These are phyloP conservation scores for Acholoe squamosa DNA, from an alignment of 2,888 invertebrate species.

Conservation along the genomic window DNA sequence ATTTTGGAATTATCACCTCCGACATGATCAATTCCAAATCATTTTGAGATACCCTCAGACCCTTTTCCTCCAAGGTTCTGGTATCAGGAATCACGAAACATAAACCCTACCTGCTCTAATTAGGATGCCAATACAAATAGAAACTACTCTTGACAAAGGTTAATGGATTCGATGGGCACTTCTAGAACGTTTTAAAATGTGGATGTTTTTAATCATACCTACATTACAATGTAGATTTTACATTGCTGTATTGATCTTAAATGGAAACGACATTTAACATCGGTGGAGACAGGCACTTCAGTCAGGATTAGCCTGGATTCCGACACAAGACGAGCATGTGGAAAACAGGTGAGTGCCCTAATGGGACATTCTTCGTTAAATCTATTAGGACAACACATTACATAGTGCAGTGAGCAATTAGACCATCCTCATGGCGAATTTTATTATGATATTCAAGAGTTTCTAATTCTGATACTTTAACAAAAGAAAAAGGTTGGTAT, in stretches of 20 bases:
- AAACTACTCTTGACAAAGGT: not conserved
- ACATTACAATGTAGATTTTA: not conserved
- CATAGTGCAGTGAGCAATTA: no score
- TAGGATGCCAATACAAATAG: not conserved
- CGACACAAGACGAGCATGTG: not conserved
- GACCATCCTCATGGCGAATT: no score
- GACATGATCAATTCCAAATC: no score
- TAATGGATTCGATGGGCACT: conserved; percentile 24
- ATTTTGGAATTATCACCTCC: no score
- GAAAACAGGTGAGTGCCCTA: no score
- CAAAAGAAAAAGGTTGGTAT: no score
- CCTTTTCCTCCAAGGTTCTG: not conserved
- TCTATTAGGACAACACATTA: no score
- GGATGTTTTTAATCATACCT: not conserved
- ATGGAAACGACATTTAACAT: not conserved
- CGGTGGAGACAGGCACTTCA: not conserved
- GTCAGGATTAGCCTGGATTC: not conserved
- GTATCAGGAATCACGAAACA: not conserved
- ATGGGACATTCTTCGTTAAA: no score
- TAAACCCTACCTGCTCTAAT: not conserved
- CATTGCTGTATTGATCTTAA: not conserved
- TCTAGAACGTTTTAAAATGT: not conserved
- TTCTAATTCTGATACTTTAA: no score
- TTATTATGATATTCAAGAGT: no score
- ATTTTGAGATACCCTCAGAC: no score